These are phyloP conservation scores for Pseudeuparius sepicola DNA, from an alignment of 2,888 invertebrate genomes.

Conservation along the genomic window DNA sequence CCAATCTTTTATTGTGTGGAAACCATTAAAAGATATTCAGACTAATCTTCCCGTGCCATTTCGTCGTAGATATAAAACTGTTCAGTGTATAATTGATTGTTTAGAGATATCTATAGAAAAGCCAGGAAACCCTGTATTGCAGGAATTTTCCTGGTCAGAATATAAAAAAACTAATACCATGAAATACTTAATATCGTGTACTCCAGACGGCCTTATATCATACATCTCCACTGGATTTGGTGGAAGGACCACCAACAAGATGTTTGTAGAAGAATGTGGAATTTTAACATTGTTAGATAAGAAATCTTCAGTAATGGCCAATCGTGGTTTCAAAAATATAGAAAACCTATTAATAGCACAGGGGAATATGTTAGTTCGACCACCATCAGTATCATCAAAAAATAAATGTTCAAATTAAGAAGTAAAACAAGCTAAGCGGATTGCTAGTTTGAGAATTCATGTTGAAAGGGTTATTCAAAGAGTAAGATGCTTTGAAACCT, in stretches of 20 bases:
- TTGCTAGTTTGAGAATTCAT: slow-evolving; percentile 29
- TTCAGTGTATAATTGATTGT: slow-evolving; percentile 22
- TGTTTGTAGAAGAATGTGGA: slow-evolving; percentile 22
- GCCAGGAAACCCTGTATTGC: slow-evolving; percentile 23
- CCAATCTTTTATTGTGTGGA: too few species aligned
- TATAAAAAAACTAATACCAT: slow-evolving; percentile 28
- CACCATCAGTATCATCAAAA: slow-evolving; percentile 20
- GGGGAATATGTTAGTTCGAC: slow-evolving; percentile 20
- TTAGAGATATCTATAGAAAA: slow-evolving; percentile 27
- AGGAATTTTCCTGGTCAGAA: slow-evolving; percentile 27
- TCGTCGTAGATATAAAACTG: slow-evolving; percentile 12
- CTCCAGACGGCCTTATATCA: slow-evolving; percentile 23
- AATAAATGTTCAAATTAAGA: slow-evolving; percentile 20
- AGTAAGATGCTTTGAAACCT: too few species aligned
- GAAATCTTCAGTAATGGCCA: too few species aligned
- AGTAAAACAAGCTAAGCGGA: too few species aligned
- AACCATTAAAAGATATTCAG: slow-evolving; percentile 15
- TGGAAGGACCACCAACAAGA: slow-evolving; percentile 21
- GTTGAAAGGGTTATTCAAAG: slow-evolving; percentile 28
- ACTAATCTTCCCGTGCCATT: too few species aligned
- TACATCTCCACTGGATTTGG: slow-evolving; percentile 24
- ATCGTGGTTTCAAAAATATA: slow-evolving; percentile 25
- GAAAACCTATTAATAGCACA: too few species aligned
- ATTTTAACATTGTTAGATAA: slow-evolving; percentile 20
- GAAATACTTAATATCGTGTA: slow-evolving; percentile 30